A percentile compares a stretch with the other conserved stretches of the same genome.
Evolutionary conservation across 1,140 invertebrate genomes (phyloP).

Genomic region (Drosophila ogumai): DNA sequence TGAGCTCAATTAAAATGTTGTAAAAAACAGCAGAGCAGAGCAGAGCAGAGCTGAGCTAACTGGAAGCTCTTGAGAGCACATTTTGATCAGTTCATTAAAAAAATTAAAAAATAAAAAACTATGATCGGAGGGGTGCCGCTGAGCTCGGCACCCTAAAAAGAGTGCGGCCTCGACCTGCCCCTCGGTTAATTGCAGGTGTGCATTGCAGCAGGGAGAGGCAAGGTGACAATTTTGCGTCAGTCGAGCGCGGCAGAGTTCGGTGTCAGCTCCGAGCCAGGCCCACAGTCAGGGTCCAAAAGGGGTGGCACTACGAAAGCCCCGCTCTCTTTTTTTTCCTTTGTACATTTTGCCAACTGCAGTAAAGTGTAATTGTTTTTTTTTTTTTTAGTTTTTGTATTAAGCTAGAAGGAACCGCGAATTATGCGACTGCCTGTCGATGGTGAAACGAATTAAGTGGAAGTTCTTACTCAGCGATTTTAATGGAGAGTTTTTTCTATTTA

Average conservation of each 20-base stretch:
- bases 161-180: conserved; percentile 45
- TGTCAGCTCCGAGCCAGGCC: conserved; percentile 34
- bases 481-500: not conserved
- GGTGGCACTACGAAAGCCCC: conserved; percentile 37
- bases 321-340: conserved; percentile 4
- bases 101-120: conserved; percentile 42
- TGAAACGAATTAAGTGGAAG: conserved; percentile 41
- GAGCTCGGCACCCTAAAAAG: conserved; percentile 27
- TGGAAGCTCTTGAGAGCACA: conserved; percentile 39
- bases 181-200: conserved; percentile 75
- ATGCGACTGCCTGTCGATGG: conserved; percentile 65
- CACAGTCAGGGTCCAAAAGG: conserved; percentile 31
- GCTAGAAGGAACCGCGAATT: conserved; percentile 48
- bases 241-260: conserved; percentile 67
- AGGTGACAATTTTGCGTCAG: conserved; percentile 81
- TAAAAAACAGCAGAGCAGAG: conserved; percentile 18
- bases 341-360: conserved; percentile 28
- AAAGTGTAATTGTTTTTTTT: conserved; percentile 68
- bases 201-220: conserved; percentile 66
- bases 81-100: conserved; percentile 79
- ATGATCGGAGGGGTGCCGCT: conserved; percentile 42
- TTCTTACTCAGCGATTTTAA: conserved; percentile 14
- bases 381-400: conserved; percentile 30
- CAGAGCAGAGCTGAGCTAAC: not conserved
- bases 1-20: conserved; percentile 69